Conservation (phyloP, 1,140 invertebrate genomes). For the Octopus sinensis region DNA sequence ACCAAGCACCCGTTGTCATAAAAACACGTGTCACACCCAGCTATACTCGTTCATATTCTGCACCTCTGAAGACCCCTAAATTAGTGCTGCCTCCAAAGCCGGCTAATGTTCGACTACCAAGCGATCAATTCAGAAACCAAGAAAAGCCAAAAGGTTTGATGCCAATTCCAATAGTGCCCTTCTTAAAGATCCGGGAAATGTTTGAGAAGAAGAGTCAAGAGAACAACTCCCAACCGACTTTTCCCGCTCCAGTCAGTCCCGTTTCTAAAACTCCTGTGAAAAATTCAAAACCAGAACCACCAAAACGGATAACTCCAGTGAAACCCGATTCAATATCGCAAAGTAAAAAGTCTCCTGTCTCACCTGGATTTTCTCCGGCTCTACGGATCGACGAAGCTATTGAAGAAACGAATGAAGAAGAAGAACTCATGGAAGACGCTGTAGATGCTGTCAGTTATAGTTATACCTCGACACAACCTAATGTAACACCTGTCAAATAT, state of each 20-base stretch:
- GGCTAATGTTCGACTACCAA: slow-evolving; percentile 37
- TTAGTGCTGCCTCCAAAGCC: slow-evolving; percentile 27
- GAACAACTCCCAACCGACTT: too few species aligned
- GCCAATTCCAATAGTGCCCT: slow-evolving; percentile 51
- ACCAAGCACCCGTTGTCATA: slow-evolving; percentile 41
- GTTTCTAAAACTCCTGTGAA: not conserved
- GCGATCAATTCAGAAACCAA: slow-evolving; percentile 43
- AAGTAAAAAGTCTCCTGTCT: not conserved
- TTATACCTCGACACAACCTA: too few species aligned
- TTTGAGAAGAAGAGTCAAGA: slow-evolving; percentile 39
- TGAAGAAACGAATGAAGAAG: slow-evolving; percentile 7
- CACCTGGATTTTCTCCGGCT: slow-evolving; percentile 3
- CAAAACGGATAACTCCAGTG: not conserved
- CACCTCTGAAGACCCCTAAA: slow-evolving; percentile 28
- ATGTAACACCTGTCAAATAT: too few species aligned
- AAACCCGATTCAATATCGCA: not conserved
- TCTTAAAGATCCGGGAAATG: slow-evolving; percentile 47
- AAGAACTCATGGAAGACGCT: not conserved
- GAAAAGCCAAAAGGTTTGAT: slow-evolving; percentile 46
- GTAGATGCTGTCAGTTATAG: too few species aligned
- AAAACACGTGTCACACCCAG: slow-evolving; percentile 44
- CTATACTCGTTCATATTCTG: slow-evolving; percentile 31
- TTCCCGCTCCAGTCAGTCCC: not conserved
- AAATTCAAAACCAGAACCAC: not conserved
- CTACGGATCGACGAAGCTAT: not conserved